phyloP scores from a whole-genome alignment of 1,140 invertebrate species.

The Thrips palmi region DNA sequence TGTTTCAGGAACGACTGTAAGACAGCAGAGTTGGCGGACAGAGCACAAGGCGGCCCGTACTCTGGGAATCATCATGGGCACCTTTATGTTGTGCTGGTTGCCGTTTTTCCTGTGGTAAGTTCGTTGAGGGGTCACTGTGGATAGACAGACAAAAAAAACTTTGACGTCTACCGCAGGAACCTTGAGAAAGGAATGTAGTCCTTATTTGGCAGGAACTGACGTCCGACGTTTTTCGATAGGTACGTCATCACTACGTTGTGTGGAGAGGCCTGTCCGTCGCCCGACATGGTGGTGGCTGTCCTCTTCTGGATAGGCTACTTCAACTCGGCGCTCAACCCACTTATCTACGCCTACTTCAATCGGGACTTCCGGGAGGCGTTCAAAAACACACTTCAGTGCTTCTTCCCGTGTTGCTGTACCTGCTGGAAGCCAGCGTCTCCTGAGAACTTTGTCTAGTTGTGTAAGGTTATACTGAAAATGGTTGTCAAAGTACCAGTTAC shows the following conservation, averaged over 20 bases:
- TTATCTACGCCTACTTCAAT: constrained; percentile 98
- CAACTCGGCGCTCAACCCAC: constrained; percentile 91
- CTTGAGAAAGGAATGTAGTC: constrained; percentile 7
- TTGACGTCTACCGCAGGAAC: constrained; percentile 14
- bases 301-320: constrained; percentile 77
- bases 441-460: no score
- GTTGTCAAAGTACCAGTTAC: no score
- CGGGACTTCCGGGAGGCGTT: constrained; percentile 93
- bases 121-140: neutral
- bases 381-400: constrained; percentile 76
- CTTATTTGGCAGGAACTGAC: no score
- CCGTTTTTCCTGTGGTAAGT: constrained; percentile 72
- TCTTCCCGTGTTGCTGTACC: constrained; percentile 51
- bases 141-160: neutral
- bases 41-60: constrained; percentile 88
- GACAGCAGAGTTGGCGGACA: constrained; percentile 58
- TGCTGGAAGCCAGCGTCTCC: no score
- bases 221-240: constrained; percentile 35
- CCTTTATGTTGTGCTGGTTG: constrained; percentile 73
- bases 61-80: constrained; percentile 78
- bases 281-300: constrained; percentile 59
- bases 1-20: constrained; percentile 46
- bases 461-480: no score
- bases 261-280: constrained; percentile 58
- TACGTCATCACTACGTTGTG: constrained; percentile 77